Evolutionary conservation across 2,113 vertebrate species (phyloP).

Genomic region (Aspiorhynchus laticeps): DNA sequence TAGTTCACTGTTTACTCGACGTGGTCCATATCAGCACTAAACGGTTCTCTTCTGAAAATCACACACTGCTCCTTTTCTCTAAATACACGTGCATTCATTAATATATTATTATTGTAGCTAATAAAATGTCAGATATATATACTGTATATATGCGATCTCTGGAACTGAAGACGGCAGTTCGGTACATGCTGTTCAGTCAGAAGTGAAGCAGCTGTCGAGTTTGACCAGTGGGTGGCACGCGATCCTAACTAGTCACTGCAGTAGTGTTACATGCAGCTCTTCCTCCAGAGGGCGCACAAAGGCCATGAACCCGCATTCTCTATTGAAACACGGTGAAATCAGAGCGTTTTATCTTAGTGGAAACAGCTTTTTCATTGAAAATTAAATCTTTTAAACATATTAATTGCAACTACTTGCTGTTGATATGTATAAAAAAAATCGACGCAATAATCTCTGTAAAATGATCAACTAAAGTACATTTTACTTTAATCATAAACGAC

Average conservation of each 20-base stretch:
- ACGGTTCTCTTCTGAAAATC: not conserved
- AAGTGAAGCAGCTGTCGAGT: not conserved
- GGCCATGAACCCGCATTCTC: not conserved
- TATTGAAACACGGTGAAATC: not conserved
- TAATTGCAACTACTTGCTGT: not conserved
- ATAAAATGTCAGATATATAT: not conserved
- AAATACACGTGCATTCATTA: not conserved
- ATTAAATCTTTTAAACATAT: not conserved
- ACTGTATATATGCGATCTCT: not conserved
- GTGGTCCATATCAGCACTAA: not conserved
- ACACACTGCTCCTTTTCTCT: not conserved
- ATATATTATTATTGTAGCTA: not conserved
- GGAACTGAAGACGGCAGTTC: not conserved
- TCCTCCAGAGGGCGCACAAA: not conserved
- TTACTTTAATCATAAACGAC: not conserved
- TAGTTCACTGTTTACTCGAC: not conserved
- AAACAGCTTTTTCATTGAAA: not conserved
- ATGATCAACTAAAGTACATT: not conserved
- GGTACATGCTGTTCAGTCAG: not conserved
- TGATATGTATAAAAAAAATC: not conserved
- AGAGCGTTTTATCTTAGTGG: not conserved
- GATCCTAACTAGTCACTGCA: not conserved
- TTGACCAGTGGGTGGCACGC: not conserved
- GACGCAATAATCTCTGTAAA: not conserved
- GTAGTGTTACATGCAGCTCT: not conserved